Evolutionary conservation across 1,140 invertebrate species (phyloP), one percentile per base, ranked within the genome.

Genomic region (Aphaenogaster floridana): DNA sequence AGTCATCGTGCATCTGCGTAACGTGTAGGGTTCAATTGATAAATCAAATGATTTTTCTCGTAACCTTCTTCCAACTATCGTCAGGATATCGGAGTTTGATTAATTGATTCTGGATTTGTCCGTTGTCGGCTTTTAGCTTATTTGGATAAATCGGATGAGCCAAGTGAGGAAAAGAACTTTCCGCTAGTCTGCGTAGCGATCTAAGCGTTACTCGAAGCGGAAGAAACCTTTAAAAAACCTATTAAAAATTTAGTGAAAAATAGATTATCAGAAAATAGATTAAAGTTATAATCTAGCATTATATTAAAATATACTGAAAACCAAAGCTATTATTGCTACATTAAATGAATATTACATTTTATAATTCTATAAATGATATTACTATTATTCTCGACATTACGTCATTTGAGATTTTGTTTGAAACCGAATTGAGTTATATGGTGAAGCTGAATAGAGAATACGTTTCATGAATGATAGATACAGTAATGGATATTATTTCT

Each of bases 21-120:
- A 39, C 15, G 8, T 54, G n/a, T 13, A 15, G 21, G 28, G 34
- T 34, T 39, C 36, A 28, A 90, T 87, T 69, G 39, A 78, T 86
- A 52, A 86, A 76, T 39, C n/a, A 59, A 28, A 52, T 63, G 36
- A 89, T 86, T 57, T 84, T 85, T 85, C 59, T 8, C 17, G 0
- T 78, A 72, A 87, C 57, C 63, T 74, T 39, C 21, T 48, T 57
- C 21, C 28, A 79, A 45, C 9, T 68, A 50, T 54, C 9, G 34
- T 17, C 42, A 17, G 45, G 13, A 45, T 48, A 9, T 2, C 13
- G 3, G n/a, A 50, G 36, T 77, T 88, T 88, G 87, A 86, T 88
- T 86, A 88, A 87, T 89, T 89, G 63, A 86, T 80, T 66, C 42
- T 71, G 28, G n/a, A 77, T 63, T 72, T 9, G 13, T 87, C 28